A percentile compares a stretch with the other conserved stretches of the same genome.
phyloP scores from a whole-genome alignment of 2,888 invertebrate species.

The Caenorhabditis sp. region DNA sequence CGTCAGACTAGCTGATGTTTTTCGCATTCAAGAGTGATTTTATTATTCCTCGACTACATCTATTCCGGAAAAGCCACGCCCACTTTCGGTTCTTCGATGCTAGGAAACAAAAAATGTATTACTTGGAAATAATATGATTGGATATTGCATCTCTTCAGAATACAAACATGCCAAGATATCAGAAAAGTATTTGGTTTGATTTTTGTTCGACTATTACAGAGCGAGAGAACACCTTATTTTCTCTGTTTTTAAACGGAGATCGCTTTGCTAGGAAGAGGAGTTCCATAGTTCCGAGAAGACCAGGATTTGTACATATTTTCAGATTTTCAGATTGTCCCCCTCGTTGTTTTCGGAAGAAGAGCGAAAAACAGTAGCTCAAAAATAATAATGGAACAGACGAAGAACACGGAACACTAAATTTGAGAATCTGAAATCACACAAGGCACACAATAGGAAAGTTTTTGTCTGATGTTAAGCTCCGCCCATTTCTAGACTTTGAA shows the following conservation, averaged over 20 bases:
- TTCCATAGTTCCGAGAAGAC: slow-evolving; percentile 18
- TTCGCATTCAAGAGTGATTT: slow-evolving; percentile 39
- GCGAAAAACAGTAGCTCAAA: background rate
- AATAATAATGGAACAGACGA: slow-evolving; percentile 1
- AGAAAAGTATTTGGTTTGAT: background rate
- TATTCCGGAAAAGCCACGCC: background rate
- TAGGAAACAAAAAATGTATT: slow-evolving; percentile 4
- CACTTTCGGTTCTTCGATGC: background rate
- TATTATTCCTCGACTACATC: slow-evolving; percentile 8
- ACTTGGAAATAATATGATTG: slow-evolving; percentile 3
- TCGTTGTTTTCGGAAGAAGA: background rate
- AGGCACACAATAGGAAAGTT: background rate
- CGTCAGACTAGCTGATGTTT: slow-evolving; percentile 50
- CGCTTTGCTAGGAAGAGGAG: background rate
- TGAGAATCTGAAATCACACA: background rate
- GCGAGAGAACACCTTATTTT: background rate
- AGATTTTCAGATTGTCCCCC: slow-evolving; percentile 11
- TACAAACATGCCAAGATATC: slow-evolving; percentile 13
- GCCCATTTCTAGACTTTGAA: slow-evolving; percentile 6
- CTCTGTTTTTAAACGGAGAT: background rate
- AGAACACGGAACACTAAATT: background rate
- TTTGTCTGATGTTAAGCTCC: background rate
- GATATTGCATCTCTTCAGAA: slow-evolving; percentile 1
- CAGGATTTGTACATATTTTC: slow-evolving; percentile 25
- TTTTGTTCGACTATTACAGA: background rate